Evolutionary conservation across 1,140 invertebrate genomes (phyloP), one percentile per base, ranked within the genome.

Genomic region (Arion vulgaris): DNA sequence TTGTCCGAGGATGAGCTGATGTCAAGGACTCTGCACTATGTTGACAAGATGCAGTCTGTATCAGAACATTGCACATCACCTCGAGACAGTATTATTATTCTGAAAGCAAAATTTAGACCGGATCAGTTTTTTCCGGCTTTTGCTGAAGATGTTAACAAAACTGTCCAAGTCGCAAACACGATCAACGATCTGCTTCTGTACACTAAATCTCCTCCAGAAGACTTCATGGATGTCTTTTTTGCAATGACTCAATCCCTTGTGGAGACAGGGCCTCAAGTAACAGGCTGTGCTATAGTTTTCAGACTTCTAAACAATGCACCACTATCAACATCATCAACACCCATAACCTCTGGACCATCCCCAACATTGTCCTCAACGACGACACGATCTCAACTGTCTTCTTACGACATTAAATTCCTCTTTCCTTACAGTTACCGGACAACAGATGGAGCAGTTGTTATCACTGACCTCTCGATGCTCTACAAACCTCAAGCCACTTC

Each of bases 251-350:
- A 87, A 80, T 86, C 81, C 5, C 77, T 84, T 36, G 85, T 87
- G 17, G 84, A 87, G 71, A 78, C 84, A 57, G 85, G 87, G 36
- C 57, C 80, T 19, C 78, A 82, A 36, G 82, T 88, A 28, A 77
- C 45, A 34, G 88, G 86, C 36, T 84, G 85, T 34, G 88, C 85
- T 19, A 88, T 88, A 53, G 86, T 84, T 11, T 88, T 87, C 77
- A 78, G 82, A 23, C 49, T 38, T 36, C 49, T 62, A 15, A 78
- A 39, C 76, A 9, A 19, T 4, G 57, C 19, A 23, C 15, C 76
- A 9, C 38, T 39, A 4, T 73, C 71, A 39, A 23, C 71, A 34
- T 39, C 71, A 19, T 9, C 71, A n/a, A 28, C 38, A 39, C 32
- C 71, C 2, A 2, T 34, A 32, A 23, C 71, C 19, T 57, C 53